Evolutionary conservation across 2,113 vertebrate species (phyloP).

Genomic region (Protomyctophum bolini): DNA sequence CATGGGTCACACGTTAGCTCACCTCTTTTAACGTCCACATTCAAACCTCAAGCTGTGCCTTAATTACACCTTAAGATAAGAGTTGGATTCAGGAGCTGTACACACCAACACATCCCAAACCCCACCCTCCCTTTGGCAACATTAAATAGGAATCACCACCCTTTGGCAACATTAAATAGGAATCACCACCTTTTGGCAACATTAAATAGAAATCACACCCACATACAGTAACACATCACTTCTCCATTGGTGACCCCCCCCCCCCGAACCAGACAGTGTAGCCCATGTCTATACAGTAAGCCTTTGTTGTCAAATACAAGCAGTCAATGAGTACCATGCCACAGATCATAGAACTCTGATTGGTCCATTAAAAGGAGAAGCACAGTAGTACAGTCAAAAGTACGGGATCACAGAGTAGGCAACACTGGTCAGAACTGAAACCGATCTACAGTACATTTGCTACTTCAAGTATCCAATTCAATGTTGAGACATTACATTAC

Average conservation of each 20-base stretch:
- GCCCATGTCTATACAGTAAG: constrained; percentile 41
- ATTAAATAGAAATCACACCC: constrained; percentile 36
- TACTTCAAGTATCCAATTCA: constrained; percentile 57
- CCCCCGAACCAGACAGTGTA: background rate
- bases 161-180: constrained; percentile 52
- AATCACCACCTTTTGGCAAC: constrained; percentile 45
- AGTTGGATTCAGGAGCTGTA: constrained; percentile 22
- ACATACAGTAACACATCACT: constrained; percentile 13
- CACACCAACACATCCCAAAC: too few relatives aligned
- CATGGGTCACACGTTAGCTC: constrained; percentile 49
- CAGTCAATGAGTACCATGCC: constrained; percentile 47
- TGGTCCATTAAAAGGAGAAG: constrained; percentile 52
- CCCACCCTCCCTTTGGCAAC: constrained; percentile 38
- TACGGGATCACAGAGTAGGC: constrained; percentile 58
- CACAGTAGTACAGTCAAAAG: constrained; percentile 56
- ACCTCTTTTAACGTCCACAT: constrained; percentile 53
- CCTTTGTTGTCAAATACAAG: constrained; percentile 41
- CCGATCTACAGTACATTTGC: constrained; percentile 34
- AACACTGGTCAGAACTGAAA: constrained; percentile 58
- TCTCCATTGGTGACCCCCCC: constrained; percentile 10
- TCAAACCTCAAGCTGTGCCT: constrained; percentile 40
- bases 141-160: constrained; percentile 33
- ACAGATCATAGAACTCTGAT: constrained; percentile 35
- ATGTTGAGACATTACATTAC: constrained; percentile 33
- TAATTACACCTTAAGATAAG: constrained; percentile 26